Percentiles rank a stretch among this genome's conserved stretches.
Evolutionary conservation across 2,797 vertebrate genomes (phyloP).

Genomic region (Toxotes lorentzi): DNA sequence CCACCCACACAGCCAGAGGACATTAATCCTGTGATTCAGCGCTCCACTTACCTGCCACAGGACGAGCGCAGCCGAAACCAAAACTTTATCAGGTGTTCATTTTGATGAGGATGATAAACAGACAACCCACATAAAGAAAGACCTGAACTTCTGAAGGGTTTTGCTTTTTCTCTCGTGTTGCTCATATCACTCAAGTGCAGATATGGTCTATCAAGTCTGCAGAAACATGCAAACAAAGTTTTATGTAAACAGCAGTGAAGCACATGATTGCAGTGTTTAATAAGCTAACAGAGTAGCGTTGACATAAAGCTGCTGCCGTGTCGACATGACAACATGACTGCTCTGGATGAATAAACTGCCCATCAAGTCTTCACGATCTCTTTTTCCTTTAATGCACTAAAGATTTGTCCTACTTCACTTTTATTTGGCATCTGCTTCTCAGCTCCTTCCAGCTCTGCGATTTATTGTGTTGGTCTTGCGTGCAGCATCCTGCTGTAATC

Average conservation of each 20-base stretch:
- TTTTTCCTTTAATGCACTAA: neutral
- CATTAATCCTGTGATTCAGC: neutral
- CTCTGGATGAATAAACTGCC: neutral
- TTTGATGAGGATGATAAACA: neutral
- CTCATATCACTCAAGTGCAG: slow-evolving; percentile 11
- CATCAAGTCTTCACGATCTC: neutral
- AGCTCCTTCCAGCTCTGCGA: neutral
- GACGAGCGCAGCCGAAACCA: neutral
- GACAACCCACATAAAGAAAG: neutral
- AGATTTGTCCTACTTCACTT: neutral
- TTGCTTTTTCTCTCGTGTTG: neutral
- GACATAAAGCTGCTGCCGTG: neutral
- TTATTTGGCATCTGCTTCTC: neutral
- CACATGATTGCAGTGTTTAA: slow-evolving; percentile 25
- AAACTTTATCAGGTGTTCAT: fast-evolving
- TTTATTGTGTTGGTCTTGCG: neutral
- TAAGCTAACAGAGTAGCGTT: neutral
- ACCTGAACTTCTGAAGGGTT: neutral
- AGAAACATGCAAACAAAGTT: slow-evolving; percentile 40
- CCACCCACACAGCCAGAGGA: neutral
- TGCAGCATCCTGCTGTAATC: slow-evolving; percentile 28
- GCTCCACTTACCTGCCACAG: neutral
- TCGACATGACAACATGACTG: neutral
- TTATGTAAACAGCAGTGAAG: slow-evolving; percentile 31
- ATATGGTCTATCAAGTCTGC: slow-evolving; percentile 9